Evolutionary conservation across 2,797 vertebrate genomes (phyloP).

Genomic region (Serranus cabrilla): DNA sequence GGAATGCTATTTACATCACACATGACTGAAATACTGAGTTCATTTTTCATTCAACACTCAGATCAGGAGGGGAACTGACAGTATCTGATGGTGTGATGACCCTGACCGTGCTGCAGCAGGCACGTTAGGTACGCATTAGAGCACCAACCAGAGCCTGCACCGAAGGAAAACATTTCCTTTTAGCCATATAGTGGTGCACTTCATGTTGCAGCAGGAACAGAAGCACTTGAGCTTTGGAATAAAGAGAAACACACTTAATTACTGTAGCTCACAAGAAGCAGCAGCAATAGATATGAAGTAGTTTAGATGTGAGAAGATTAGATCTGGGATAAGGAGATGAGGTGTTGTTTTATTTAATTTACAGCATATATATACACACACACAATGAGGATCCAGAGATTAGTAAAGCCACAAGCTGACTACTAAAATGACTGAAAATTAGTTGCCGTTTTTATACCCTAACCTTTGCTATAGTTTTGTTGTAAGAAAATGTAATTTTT

Average conservation of each 20-base stretch:
- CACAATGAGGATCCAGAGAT: neutral
- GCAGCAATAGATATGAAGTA: neutral
- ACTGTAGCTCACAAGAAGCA: neutral
- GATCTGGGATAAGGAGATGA: neutral
- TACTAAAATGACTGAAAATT: neutral
- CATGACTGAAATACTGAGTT: neutral
- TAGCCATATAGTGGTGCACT: no score
- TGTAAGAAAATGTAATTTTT: no score
- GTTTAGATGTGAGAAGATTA: neutral
- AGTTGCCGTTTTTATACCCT: neutral
- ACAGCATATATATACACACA: neutral
- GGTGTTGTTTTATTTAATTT: neutral
- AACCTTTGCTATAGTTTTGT: neutral
- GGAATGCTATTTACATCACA: neutral
- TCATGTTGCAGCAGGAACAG: neutral
- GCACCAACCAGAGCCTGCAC: constrained; percentile 9
- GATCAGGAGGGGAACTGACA: neutral
- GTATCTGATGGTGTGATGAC: constrained; percentile 17
- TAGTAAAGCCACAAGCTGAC: neutral
- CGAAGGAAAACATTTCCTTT: neutral
- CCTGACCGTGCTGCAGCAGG: constrained; percentile 6
- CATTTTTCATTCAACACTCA: neutral
- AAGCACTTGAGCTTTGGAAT: neutral
- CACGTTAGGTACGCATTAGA: constrained; percentile 19
- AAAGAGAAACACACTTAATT: neutral